These are phyloP conservation scores for Argya squamiceps DNA, from an alignment of 2,797 vertebrate genomes.

Conservation along the genomic window DNA sequence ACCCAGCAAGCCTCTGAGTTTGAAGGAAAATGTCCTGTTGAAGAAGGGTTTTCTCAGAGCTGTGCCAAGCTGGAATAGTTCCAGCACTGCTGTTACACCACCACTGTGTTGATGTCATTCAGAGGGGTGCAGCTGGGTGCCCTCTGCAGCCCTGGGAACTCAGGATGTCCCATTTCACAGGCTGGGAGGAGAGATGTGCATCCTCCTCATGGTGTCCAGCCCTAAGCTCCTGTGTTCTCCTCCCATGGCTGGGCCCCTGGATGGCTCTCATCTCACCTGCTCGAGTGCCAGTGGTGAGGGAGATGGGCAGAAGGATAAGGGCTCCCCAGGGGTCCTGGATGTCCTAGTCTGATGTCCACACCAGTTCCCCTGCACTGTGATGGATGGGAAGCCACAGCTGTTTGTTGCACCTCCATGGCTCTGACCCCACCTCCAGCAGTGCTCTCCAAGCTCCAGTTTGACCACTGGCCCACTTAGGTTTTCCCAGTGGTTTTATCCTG, in stretches of 20 bases:
- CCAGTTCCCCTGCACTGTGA: fast-evolving
- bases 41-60: background rate
- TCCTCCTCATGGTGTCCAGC: fast-evolving
- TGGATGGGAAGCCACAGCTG: background rate
- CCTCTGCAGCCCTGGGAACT: background rate
- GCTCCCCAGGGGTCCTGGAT: background rate
- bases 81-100: background rate
- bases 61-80: background rate
- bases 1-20: fast-evolving
- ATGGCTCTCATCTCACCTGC: background rate
- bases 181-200: fast-evolving
- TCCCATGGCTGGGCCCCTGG: fast-evolving
- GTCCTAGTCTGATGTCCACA: background rate
- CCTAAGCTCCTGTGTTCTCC: background rate
- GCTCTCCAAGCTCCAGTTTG: background rate
- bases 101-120: background rate
- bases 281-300: background rate
- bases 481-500: background rate
- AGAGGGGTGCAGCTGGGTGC: background rate
- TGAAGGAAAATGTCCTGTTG: background rate
- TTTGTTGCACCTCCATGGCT: background rate
- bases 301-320: background rate
- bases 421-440: background rate
- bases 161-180: fast-evolving
- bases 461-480: background rate